Base-by-base conservation (phyloP, 2,113 vertebrate species). In the Etheostoma spectabile region DNA sequence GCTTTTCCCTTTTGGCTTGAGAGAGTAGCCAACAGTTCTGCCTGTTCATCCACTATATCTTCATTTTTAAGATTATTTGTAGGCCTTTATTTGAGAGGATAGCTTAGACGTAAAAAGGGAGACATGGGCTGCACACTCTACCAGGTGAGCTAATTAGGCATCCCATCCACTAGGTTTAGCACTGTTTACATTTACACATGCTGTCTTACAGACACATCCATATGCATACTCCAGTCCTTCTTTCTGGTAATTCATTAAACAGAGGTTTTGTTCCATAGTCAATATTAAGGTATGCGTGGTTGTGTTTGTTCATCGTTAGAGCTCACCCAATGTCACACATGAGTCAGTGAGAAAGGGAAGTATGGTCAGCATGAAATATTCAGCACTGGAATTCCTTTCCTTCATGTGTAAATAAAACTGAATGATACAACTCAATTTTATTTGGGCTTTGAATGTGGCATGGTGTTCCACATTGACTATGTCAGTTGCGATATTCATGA, bases 141-240 rank as follows among this genome's bases (percentile, higher is more conserved):
- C 35, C 35, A 35, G 38, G 10, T 42, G 38, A 42, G 38, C 38
- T 42, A 42, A 2, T 8, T 8, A 42, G 38, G 38, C 38, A 42
- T 10, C 38, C 48, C 30, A 24, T 73, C 45, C 33, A 24, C 6
- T 15, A 38, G 30, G 24, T 62, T 77, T 52, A 4, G 2, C 35
- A 49, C 12, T 73, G 78, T 45, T 59, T 69, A 59, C 42, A 81
- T 77, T 38, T 21, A 65, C 14, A 63, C 46, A 52, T 35, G 27
- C 42, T 59, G 30, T 19, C 24, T 67, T 10, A 33, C 45, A 42
- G 15, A 59, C 18, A 42, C 30, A 76, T 73, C 13, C 46, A 60
- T 49, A 45, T 42, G 65, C 48, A 74, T 70, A 33, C 46, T 16
- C 21, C 15, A 0, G 38, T 24, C 22, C 24, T 22, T 49, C 67